phyloP scores from a whole-genome alignment of 1,140 invertebrate genomes.

The Sinonovacula constricta region DNA sequence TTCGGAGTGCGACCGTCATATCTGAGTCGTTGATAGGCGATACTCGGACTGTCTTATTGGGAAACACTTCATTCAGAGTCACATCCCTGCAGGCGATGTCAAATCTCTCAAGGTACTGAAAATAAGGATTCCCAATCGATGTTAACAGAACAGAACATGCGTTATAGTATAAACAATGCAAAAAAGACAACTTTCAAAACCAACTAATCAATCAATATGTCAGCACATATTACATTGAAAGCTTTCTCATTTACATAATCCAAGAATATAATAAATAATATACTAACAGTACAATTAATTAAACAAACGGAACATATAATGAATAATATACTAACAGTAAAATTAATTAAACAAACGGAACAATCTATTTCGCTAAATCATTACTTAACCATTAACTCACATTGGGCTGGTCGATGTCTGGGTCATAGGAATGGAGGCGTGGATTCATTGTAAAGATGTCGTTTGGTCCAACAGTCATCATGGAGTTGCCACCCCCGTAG shows the following conservation, averaged over 20 bases:
- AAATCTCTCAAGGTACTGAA: slow-evolving; percentile 15
- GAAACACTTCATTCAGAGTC: slow-evolving; percentile 18
- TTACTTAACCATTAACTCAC: slow-evolving; percentile 42
- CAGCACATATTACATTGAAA: too few species aligned
- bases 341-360: not conserved
- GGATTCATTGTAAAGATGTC: slow-evolving; percentile 66
- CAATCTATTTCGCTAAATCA: not conserved
- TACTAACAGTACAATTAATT: not conserved
- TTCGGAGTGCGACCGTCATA: slow-evolving; percentile 22
- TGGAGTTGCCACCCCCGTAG: slow-evolving; percentile 64
- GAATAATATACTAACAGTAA: not conserved
- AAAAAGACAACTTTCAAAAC: not conserved
- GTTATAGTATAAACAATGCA: not conserved
- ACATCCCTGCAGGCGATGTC: slow-evolving; percentile 10
- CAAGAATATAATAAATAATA: not conserved
- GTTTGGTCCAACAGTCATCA: slow-evolving; percentile 61
- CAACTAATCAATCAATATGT: not conserved
- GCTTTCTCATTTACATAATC: too few species aligned
- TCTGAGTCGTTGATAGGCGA: slow-evolving; percentile 43
- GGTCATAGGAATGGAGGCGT: slow-evolving; percentile 71
- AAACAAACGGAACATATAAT: not conserved
- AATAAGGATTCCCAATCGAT: not conserved
- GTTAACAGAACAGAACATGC: not conserved
- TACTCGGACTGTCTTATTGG: slow-evolving; percentile 42
- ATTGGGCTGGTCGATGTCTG: slow-evolving; percentile 61